Conservation (phyloP, 2,888 invertebrate genomes). For the Hetaerina titia region DNA sequence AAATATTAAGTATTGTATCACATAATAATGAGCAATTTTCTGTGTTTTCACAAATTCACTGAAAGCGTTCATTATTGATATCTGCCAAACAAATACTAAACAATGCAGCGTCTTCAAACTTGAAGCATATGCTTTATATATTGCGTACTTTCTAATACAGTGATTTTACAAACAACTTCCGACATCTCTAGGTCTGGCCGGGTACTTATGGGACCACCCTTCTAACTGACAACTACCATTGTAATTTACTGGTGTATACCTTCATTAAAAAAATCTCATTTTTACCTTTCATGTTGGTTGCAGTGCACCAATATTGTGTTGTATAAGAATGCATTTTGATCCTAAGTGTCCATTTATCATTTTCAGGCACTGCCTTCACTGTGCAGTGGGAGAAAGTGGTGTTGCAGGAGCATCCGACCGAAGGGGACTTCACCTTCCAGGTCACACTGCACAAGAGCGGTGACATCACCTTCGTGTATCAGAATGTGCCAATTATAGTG, state of each 20-base stretch:
- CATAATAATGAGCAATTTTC: no score
- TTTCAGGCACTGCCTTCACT: slow-evolving; percentile 89
- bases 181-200: no score
- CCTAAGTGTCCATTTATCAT: not conserved
- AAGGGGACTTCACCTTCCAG: slow-evolving; percentile 94
- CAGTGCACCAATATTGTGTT: not conserved
- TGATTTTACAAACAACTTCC: no score
- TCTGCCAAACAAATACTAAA: no score
- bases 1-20: no score
- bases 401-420: slow-evolving; percentile 87
- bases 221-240: no score
- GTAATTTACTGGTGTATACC: slow-evolving; percentile 51
- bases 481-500: slow-evolving; percentile 88
- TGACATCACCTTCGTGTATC: slow-evolving; percentile 95
- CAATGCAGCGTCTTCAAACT: no score
- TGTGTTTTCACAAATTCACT: no score
- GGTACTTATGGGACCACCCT: no score
- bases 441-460: slow-evolving; percentile 91
- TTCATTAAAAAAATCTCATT: not conserved
- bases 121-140: no score
- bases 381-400: slow-evolving; percentile 96
- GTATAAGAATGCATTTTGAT: not conserved
- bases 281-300: not conserved
- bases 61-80: no score
- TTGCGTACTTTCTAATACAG: no score